Conservation (phyloP, 2,113 vertebrate genomes). For the Charadrius vociferus region DNA sequence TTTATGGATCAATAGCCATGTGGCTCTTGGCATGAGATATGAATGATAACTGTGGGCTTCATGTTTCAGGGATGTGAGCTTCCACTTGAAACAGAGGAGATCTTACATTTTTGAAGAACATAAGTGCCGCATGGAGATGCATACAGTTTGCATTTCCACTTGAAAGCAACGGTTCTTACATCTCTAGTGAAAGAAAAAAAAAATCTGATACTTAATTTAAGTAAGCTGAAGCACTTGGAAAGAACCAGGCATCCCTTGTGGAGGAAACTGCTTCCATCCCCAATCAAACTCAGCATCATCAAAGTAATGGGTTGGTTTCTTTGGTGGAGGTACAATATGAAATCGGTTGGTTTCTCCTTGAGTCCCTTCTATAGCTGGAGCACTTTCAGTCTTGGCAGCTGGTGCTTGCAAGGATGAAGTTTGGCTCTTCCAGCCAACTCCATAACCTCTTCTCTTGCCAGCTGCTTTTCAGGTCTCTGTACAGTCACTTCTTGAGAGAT, state of each 20-base stretch:
- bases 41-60: neutral
- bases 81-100: neutral
- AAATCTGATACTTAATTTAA: neutral
- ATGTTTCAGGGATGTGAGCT: neutral
- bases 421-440: neutral
- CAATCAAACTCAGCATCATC: neutral
- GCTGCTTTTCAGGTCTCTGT: neutral
- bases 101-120: neutral
- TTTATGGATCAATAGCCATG: neutral
- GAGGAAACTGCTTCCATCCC: neutral
- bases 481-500: neutral
- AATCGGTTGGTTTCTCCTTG: neutral
- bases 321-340: neutral
- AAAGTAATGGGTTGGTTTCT: neutral
- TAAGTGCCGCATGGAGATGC: rapidly evolving
- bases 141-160: neutral
- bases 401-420: neutral
- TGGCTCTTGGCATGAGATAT: neutral
- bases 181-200: neutral
- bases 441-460: neutral
- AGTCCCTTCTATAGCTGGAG: neutral
- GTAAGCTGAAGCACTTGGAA: neutral
- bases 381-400: neutral
- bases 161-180: neutral
- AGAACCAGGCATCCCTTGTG: neutral